Conservation (phyloP, 2,888 invertebrate genomes). For the Drosophila lutescens region DNA sequence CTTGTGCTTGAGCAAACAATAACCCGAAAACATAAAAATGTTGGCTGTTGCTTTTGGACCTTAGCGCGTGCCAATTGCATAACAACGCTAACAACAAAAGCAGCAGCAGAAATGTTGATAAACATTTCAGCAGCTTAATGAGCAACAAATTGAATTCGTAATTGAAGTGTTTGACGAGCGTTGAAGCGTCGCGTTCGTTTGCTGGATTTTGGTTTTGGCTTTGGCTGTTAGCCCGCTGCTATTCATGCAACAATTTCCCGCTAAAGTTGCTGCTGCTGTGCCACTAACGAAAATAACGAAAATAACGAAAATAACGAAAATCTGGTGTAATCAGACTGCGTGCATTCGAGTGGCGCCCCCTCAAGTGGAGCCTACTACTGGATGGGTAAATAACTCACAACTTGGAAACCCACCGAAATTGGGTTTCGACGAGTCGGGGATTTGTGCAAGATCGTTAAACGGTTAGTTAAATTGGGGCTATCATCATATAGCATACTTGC, state of each 20-base stretch:
- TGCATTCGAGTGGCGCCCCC: constrained; percentile 48
- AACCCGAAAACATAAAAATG: constrained; percentile 15
- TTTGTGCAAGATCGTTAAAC: constrained; percentile 39
- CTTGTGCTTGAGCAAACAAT: constrained; percentile 11
- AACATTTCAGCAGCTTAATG: constrained; percentile 70
- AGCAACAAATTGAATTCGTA: constrained; percentile 73
- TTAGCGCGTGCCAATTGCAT: constrained; percentile 69
- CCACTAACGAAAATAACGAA: constrained; percentile 8
- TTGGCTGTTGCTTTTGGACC: constrained; percentile 43
- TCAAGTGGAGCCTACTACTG: constrained; percentile 43
- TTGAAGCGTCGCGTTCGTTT: constrained; percentile 22
- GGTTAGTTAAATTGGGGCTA: constrained; percentile 40
- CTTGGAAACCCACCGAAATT: constrained; percentile 9
- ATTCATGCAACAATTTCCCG: constrained; percentile 30
- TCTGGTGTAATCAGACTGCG: constrained; percentile 53
- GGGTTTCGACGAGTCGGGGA: constrained; percentile 21
- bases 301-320: constrained; percentile 12
- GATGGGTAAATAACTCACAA: constrained; percentile 25
- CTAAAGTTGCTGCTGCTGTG: constrained; percentile 3
- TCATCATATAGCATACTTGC: constrained; percentile 23
- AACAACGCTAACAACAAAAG: constrained; percentile 36
- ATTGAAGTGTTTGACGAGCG: constrained; percentile 59
- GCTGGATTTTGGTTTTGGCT: constrained; percentile 11
- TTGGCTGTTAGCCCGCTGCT: constrained; percentile 5
- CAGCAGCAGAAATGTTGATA: constrained; percentile 64